Evolutionary conservation across 1,140 invertebrate genomes (phyloP), one percentile per base, ranked within the genome.

Genomic region (Anastrepha obliqua): DNA sequence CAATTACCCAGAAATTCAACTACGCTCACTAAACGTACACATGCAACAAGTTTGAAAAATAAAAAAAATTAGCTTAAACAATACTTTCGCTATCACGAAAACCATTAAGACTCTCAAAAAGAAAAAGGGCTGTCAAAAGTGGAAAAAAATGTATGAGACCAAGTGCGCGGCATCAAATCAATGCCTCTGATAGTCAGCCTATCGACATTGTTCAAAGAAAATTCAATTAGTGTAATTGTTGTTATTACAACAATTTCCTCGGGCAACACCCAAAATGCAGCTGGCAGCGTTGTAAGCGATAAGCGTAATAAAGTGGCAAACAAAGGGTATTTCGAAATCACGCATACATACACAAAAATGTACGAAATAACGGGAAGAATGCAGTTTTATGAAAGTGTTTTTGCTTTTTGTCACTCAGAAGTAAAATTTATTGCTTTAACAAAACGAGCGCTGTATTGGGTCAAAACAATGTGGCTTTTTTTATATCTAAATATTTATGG

Each of bases 181-280:
- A 74, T 47, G 20, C 44, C 15, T 55, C 17, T 11, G 47, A 58
- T 42, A 20, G 47, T 6, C n/a, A 3, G n/a, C 44, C 51, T 55
- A 58, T 81, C 74, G 74, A 81, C 47, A 81, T 81, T 81, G 74
- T 81, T 81, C 9, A 51, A 81, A 55, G 74, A 81, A 81, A 81
- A 81, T 58, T 81, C 74, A 55, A 81, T 81, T 81, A 81, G 74
- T 58, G 39, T 17, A 11, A 7, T 55, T 11, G 7, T 81, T 42
- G 15, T 55, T 58, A 55, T 6, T 11, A 7, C 44, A 58, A 81
- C 47, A 55, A n/a, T 51, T 51, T 20, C 11, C n/a, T 39, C 15
- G 15, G n/a, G 2, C 4, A 62, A 15, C 60, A 62, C 51, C 17
- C 17, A 13, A 58, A 62, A 39, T 44, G 42, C 67, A 42, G 67